These are phyloP conservation scores for Drosophila pectinifera DNA, from an alignment of 1,140 invertebrate species.

Conservation along the genomic window DNA sequence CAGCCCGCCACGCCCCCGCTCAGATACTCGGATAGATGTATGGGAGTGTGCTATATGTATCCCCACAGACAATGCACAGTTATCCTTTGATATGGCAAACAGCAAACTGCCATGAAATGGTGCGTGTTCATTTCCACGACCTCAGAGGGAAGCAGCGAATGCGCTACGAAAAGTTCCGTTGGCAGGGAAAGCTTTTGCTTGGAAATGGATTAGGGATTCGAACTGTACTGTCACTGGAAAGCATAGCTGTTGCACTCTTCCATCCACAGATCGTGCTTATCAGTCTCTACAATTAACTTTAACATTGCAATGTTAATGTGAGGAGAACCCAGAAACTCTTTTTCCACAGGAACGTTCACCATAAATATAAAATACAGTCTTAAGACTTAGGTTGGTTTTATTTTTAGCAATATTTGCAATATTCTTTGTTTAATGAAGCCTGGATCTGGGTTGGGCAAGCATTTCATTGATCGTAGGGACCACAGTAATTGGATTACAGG, in stretches of 20 bases:
- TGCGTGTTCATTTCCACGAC: slow-evolving; percentile 55
- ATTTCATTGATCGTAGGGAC: slow-evolving; percentile 7
- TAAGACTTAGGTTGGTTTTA: no score
- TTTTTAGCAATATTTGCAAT: no score
- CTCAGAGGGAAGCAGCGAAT: slow-evolving; percentile 19
- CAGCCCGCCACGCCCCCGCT: slow-evolving; percentile 22
- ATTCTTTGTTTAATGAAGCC: no score
- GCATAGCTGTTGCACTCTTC: no score
- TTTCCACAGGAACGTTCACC: no score
- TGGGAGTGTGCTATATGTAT: slow-evolving; percentile 28
- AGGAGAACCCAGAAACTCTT: no score
- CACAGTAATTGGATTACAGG: slow-evolving; percentile 31
- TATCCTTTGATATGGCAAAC: slow-evolving; percentile 73
- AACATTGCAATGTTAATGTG: no score
- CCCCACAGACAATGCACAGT: slow-evolving; percentile 74
- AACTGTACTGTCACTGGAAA: not conserved
- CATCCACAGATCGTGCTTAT: no score
- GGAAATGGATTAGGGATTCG: slow-evolving; percentile 1
- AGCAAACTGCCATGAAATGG: slow-evolving; percentile 72
- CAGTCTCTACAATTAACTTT: no score
- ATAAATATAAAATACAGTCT: no score
- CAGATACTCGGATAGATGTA: not conserved
- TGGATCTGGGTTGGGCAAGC: no score
- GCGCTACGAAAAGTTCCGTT: slow-evolving; percentile 35
- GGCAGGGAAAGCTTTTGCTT: slow-evolving; percentile 4